These are phyloP conservation scores for Myotis daubentonii DNA, from an alignment of 2,797 vertebrate species.

Conservation along the genomic window DNA sequence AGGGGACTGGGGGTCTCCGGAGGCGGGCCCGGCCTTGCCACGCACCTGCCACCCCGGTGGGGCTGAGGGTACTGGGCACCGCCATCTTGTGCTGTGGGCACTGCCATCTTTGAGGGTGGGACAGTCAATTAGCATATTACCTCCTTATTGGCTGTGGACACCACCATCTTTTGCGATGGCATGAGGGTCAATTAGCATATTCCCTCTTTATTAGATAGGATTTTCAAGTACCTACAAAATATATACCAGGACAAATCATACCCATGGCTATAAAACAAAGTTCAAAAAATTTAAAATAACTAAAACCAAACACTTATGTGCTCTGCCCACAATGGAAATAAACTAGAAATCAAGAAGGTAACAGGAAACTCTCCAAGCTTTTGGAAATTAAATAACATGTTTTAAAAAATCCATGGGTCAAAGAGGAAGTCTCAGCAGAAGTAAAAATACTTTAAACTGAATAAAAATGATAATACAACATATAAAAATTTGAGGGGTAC, in stretches of 20 bases:
- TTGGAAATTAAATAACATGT: background rate
- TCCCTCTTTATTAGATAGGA: too few relatives aligned
- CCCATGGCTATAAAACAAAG: background rate
- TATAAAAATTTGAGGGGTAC: background rate
- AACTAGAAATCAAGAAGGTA: slow-evolving; percentile 7
- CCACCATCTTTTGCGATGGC: too few relatives aligned
- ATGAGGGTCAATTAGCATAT: too few relatives aligned
- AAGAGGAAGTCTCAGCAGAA: background rate
- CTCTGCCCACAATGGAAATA: background rate
- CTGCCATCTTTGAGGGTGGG: too few relatives aligned
- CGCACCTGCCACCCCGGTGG: too few relatives aligned
- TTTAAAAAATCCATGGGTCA: background rate
- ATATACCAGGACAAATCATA: background rate
- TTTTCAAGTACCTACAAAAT: background rate
- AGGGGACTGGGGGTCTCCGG: too few relatives aligned
- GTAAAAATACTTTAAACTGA: background rate
- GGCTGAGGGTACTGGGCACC: too few relatives aligned
- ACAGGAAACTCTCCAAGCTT: background rate
- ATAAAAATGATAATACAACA: background rate
- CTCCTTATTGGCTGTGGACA: too few relatives aligned
- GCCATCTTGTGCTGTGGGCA: too few relatives aligned
- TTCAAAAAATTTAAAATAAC: slow-evolving; percentile 30
- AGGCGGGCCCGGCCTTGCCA: too few relatives aligned
- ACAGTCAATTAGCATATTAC: too few relatives aligned
- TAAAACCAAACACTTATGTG: background rate